Percentiles rank a stretch among this genome's conserved stretches.
Conservation (phyloP, 2,113 vertebrate species). For the Tonatia bakeri region DNA sequence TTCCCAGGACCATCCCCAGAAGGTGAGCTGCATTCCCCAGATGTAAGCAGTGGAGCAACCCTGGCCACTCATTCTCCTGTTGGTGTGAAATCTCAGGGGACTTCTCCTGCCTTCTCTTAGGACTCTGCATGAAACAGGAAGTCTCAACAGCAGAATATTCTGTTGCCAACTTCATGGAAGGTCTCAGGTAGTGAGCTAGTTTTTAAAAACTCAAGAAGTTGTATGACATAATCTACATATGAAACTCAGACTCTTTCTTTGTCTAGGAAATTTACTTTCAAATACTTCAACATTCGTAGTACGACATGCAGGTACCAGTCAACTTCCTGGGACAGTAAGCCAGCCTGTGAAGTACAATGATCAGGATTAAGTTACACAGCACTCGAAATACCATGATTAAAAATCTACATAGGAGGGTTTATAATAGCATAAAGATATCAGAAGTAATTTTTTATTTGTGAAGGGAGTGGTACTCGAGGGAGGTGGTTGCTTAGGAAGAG, state of each 20-base stretch:
- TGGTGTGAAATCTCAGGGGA: neutral
- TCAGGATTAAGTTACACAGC: neutral
- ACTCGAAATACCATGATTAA: neutral
- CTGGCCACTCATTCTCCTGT: neutral
- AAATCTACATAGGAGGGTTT: neutral
- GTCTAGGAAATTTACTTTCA: slow-evolving; percentile 1
- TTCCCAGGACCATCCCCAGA: neutral
- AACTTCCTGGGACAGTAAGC: neutral
- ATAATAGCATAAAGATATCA: neutral
- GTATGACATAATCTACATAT: neutral
- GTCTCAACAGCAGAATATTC: neutral
- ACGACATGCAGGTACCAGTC: neutral
- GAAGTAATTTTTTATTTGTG: neutral
- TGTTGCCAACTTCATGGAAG: neutral
- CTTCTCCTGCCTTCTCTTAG: neutral
- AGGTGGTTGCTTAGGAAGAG: neutral
- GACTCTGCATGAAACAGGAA: neutral
- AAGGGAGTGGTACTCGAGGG: neutral
- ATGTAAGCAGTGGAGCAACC: neutral
- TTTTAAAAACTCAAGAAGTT: neutral
- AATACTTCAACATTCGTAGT: neutral
- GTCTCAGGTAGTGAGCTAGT: neutral
- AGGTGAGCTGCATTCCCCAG: neutral
- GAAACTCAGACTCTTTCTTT: neutral
- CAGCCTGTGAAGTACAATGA: neutral